These are phyloP conservation scores for Dendrolimus kikuchii DNA, from an alignment of 1,140 invertebrate species.

Conservation along the genomic window DNA sequence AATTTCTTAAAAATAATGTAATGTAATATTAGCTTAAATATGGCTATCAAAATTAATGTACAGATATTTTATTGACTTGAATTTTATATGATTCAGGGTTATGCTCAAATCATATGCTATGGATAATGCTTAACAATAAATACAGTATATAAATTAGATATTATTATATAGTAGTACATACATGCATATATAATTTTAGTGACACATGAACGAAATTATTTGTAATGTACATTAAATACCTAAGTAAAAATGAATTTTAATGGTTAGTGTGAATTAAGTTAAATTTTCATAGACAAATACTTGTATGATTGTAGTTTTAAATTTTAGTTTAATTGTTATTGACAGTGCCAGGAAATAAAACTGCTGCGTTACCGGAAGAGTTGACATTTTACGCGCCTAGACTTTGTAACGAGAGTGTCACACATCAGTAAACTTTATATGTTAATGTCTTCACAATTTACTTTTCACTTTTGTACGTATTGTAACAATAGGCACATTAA, in stretches of 20 bases:
- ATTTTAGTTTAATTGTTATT: slow-evolving; percentile 10
- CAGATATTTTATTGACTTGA: slow-evolving; percentile 22
- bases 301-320: slow-evolving; percentile 28
- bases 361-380: too few species aligned
- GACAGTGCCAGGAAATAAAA: too few species aligned
- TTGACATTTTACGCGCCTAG: too few species aligned
- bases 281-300: slow-evolving; percentile 28
- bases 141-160: slow-evolving; percentile 21
- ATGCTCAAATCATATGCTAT: slow-evolving; percentile 34
- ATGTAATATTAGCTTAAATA: not conserved
- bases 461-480: too few species aligned
- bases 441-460: too few species aligned
- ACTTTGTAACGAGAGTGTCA: too few species aligned
- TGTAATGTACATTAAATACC: slow-evolving; percentile 28
- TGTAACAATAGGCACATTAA: too few species aligned
- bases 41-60: slow-evolving; percentile 15
- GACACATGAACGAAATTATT: slow-evolving; percentile 46
- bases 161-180: slow-evolving; percentile 30
- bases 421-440: too few species aligned
- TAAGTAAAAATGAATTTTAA: slow-evolving; percentile 45
- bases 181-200: slow-evolving; percentile 31
- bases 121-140: slow-evolving; percentile 14
- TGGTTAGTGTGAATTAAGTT: slow-evolving; percentile 45
- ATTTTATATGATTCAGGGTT: slow-evolving; percentile 15
- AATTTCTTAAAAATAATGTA: too few species aligned